Evolutionary conservation across 2,113 vertebrate species (phyloP), one percentile per base, ranked within the genome.

Genomic region (Anguilla rostrata): DNA sequence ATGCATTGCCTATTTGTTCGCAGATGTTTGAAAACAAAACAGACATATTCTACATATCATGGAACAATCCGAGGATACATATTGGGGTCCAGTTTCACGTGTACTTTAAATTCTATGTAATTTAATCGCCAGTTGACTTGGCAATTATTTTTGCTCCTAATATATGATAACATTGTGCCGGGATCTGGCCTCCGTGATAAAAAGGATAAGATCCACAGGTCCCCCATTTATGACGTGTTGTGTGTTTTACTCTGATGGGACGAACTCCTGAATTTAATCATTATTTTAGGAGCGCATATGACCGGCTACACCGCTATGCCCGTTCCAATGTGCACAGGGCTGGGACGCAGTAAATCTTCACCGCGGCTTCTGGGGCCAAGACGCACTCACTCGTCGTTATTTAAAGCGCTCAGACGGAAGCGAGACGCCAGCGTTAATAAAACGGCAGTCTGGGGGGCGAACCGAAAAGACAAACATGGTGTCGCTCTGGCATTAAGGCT

Each of bases 391-490:
- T 41, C 43, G 8, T 46, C 43, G 14, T 66, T 53, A 56, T 84
- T 80, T 79, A 75, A 46, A 40, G 20, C 29, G 86, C 75, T 53
- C 78, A 86, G 56, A 78, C 86, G 90, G 91, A 89, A 93, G 81
- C 86, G 78, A 91, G 94, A 94, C 91, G 91, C 92, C 92, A 93
- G 93, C 90, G 92, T 93, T 93, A 89, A 94, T 95, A 93, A 95
- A 94, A 94, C 87, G 86, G 56, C 79, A 84, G 88, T 93, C 93
- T 93, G 92, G 71, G 43, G 16, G 66, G 8, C 12, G 56, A 14
- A 40, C 39, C 41, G 71, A 86, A 93, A 53, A 66, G 93, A 90
- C 91, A 49, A 89, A 81, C 63, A 87, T 78, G 81, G 83, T 87
- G 79, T 79, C 22, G 9, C 82, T 56, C 20, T 12, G n/a, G n/a